These are phyloP conservation scores for Agapetus fuscipes DNA, from an alignment of 2,888 invertebrate genomes.

Conservation along the genomic window DNA sequence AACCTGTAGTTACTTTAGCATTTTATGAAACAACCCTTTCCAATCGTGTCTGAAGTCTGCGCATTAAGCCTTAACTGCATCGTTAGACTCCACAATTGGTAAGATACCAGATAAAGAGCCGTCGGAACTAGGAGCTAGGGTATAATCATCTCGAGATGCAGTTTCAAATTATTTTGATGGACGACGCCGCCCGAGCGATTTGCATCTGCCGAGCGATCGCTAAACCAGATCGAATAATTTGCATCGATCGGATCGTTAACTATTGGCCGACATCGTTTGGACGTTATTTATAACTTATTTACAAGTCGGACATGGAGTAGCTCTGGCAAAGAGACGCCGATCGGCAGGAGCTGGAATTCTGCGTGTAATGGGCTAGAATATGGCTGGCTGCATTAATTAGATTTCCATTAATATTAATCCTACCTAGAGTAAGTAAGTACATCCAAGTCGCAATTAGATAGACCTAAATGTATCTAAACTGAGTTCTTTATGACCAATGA, in stretches of 20 bases:
- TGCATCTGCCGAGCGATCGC: constrained; percentile 3
- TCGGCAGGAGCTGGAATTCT: too few species aligned
- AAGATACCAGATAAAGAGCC: constrained; percentile 1
- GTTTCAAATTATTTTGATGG: constrained; percentile 16
- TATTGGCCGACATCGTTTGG: constrained; percentile 1
- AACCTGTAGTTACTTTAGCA: too few species aligned
- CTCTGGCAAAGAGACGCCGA: too few species aligned
- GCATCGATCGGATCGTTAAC: background rate
- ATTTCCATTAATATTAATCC: too few species aligned
- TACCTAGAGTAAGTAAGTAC: too few species aligned
- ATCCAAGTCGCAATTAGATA: too few species aligned
- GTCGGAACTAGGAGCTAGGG: constrained; percentile 2
- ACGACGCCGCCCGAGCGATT: constrained; percentile 7
- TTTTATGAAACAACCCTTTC: background rate
- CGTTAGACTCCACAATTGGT: constrained; percentile 1
- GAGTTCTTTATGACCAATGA: too few species aligned
- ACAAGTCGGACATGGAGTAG: background rate
- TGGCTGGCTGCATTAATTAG: too few species aligned
- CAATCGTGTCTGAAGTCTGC: background rate
- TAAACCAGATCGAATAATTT: constrained; percentile 7
- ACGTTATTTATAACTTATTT: constrained; percentile 9
- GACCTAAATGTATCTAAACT: too few species aligned
- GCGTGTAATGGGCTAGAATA: too few species aligned
- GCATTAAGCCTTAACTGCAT: background rate
- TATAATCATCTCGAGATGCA: constrained; percentile 17